Percentiles rank a stretch among this genome's conserved stretches.
These are phyloP conservation scores for Leptestheria dahalacensis DNA, from an alignment of 1,140 invertebrate genomes.

Conservation along the genomic window DNA sequence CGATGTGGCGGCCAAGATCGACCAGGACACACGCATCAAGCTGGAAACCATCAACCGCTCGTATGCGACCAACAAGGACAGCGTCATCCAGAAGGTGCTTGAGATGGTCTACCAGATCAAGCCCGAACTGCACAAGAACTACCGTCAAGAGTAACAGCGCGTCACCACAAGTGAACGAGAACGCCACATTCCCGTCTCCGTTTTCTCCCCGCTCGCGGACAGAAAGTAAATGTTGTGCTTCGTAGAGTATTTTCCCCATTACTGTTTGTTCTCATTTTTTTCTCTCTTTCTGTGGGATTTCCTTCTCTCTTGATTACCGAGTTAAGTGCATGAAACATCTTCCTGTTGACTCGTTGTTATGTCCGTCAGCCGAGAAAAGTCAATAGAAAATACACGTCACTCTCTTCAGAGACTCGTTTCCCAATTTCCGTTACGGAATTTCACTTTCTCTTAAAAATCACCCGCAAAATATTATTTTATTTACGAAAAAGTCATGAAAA, in stretches of 20 bases:
- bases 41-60: slow-evolving; percentile 76
- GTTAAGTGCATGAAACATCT: neutral
- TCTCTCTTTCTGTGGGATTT: neutral
- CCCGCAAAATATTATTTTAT: too few species aligned
- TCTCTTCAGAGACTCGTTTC: neutral
- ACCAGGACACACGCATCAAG: slow-evolving; percentile 64
- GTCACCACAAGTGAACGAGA: neutral
- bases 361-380: neutral
- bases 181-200: neutral
- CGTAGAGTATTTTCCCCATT: neutral
- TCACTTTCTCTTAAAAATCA: neutral
- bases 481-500: too few species aligned
- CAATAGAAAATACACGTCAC: neutral
- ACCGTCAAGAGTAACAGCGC: slow-evolving; percentile 26
- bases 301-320: neutral
- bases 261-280: neutral
- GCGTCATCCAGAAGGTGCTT: slow-evolving; percentile 64
- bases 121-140: slow-evolving; percentile 77
- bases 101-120: slow-evolving; percentile 75
- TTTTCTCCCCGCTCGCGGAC: too few species aligned
- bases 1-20: slow-evolving; percentile 74
- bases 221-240: neutral
- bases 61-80: slow-evolving; percentile 54
- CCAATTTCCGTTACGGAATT: neutral
- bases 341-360: neutral